Percentiles rank a stretch among this genome's conserved stretches.
Conservation (phyloP, 2,797 vertebrate genomes). For the Geotrypetes seraphini region DNA sequence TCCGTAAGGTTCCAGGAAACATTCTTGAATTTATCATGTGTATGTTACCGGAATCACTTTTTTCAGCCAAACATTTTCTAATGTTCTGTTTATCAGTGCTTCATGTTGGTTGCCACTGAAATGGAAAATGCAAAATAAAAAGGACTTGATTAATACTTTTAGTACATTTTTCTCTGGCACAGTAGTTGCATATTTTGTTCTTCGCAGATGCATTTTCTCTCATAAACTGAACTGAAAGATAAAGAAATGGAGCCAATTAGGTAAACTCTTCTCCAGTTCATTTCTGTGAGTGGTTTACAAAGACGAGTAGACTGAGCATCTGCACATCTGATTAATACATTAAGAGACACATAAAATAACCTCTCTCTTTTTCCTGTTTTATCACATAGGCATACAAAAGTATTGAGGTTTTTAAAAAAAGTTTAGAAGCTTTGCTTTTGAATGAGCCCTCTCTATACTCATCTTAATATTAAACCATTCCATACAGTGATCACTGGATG, state of each 20-base stretch:
- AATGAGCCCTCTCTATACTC: no score
- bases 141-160: slow-evolving; percentile 46
- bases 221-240: no score
- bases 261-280: not conserved
- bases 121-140: slow-evolving; percentile 53
- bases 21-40: slow-evolving; percentile 32
- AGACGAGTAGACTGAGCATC: not conserved
- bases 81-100: slow-evolving; percentile 44
- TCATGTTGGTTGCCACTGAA: slow-evolving; percentile 45
- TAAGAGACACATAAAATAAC: slow-evolving; percentile 12
- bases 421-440: no score
- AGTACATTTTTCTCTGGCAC: slow-evolving; percentile 21
- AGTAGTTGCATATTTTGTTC: slow-evolving; percentile 7
- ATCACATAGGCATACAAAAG: slow-evolving; percentile 16
- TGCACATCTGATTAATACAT: slow-evolving; percentile 8
- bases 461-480: no score
- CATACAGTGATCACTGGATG: no score
- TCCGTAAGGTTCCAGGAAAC: slow-evolving; percentile 35
- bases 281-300: slow-evolving; percentile 4
- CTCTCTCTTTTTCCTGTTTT: slow-evolving; percentile 15
- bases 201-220: slow-evolving; percentile 3
- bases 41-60: slow-evolving; percentile 47
- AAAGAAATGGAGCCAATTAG: not conserved
- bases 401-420: no score
- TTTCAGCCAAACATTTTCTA: slow-evolving; percentile 42